Conservation (phyloP, 2,113 vertebrate genomes). For the Anoplopoma fimbria region DNA sequence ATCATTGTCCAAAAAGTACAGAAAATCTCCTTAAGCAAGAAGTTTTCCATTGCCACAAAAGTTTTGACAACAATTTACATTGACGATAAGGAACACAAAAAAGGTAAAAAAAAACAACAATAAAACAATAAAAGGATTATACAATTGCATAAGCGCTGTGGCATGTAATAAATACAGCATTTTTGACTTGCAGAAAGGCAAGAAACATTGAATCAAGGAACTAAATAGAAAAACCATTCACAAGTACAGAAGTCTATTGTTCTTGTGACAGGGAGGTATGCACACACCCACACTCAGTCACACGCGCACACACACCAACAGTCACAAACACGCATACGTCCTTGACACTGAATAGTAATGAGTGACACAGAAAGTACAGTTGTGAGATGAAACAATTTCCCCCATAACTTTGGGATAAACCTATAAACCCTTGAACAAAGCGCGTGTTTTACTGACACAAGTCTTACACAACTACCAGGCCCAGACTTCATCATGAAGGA, state of each 20-base stretch:
- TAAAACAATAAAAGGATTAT: conserved; percentile 76
- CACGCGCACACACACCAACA: conserved; percentile 39
- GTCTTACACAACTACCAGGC: conserved; percentile 46
- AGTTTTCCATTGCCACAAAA: conserved; percentile 85
- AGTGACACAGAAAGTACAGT: conserved; percentile 77
- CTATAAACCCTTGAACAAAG: conserved; percentile 53
- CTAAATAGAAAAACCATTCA: conserved; percentile 82
- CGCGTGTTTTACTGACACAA: conserved; percentile 37
- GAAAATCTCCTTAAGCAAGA: conserved; percentile 81
- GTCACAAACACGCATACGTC: conserved; percentile 33
- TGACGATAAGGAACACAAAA: conserved; percentile 81
- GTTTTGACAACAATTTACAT: conserved; percentile 87
- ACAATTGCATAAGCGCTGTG: conserved; percentile 91
- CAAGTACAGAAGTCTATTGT: conserved; percentile 84
- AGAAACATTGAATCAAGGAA: conserved; percentile 84
- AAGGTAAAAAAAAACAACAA: conserved; percentile 66
- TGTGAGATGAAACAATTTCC: conserved; percentile 45
- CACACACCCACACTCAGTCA: conserved; percentile 48
- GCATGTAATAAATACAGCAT: conserved; percentile 89
- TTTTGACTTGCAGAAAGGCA: conserved; percentile 90
- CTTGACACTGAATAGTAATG: conserved; percentile 80
- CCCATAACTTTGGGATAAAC: conserved; percentile 27
- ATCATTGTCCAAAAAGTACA: conserved; percentile 89
- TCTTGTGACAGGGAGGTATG: conserved; percentile 67
- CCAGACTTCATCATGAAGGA: conserved; percentile 36